These are phyloP conservation scores for Aporophyla lueneburgensis DNA, from an alignment of 2,888 invertebrate species.

Conservation along the genomic window DNA sequence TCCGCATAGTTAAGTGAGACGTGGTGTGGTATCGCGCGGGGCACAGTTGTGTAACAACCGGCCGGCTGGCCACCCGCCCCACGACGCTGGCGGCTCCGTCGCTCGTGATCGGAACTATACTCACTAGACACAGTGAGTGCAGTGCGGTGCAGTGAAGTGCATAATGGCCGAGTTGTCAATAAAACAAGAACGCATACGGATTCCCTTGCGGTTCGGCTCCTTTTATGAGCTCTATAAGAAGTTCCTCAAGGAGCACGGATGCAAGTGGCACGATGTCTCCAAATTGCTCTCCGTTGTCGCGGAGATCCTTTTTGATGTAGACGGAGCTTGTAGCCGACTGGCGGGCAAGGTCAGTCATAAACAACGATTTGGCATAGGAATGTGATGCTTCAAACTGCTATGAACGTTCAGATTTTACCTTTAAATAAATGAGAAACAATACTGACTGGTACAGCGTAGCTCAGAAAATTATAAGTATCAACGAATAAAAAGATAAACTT, in stretches of 20 bases:
- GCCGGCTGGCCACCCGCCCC: constrained; percentile 83
- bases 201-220: constrained; percentile 82
- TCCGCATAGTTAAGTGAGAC: constrained; percentile 61
- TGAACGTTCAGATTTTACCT: constrained; percentile 36
- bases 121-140: constrained; percentile 66
- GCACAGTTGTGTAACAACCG: constrained; percentile 84
- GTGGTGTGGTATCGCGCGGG: constrained; percentile 72
- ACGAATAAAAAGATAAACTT: constrained; percentile 10
- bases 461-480: constrained; percentile 6
- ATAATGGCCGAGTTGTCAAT: constrained; percentile 84
- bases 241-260: constrained; percentile 88
- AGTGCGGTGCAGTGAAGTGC: constrained; percentile 75
- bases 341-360: constrained; percentile 86
- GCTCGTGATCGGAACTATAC: constrained; percentile 65
- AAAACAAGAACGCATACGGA: constrained; percentile 78
- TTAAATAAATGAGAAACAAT: constrained; percentile 19
- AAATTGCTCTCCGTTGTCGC: constrained; percentile 86
- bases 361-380: constrained; percentile 29
- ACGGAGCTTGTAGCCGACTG: constrained; percentile 84
- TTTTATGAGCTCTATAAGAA: constrained; percentile 87
- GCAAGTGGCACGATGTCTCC: constrained; percentile 88
- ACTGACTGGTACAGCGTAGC: constrained; percentile 11
- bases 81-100: constrained; percentile 65
- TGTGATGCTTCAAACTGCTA: constrained; percentile 10
- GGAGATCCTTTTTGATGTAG: constrained; percentile 88